Conservation (phyloP, 2,797 vertebrate species). For the Erpetoichthys calabaricus region DNA sequence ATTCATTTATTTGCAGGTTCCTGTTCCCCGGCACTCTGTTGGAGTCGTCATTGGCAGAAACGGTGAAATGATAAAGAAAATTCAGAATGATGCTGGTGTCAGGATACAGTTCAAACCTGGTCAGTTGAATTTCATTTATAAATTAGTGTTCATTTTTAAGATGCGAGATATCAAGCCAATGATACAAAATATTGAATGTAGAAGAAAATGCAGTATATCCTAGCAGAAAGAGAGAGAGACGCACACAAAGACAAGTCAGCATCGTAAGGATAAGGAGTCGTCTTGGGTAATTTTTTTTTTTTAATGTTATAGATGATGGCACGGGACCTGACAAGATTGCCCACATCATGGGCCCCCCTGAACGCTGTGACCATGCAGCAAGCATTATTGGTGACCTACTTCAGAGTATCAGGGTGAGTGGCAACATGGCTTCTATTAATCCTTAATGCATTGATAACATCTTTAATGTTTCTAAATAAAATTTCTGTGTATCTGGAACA, state of each 20-base stretch:
- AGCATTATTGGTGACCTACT: constrained; percentile 84
- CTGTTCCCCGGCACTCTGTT: constrained; percentile 83
- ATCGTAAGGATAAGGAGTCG: background rate
- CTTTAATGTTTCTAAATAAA: too few relatives aligned
- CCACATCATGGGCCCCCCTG: constrained; percentile 84
- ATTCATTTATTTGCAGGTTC: constrained; percentile 50
- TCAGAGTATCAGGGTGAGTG: constrained; percentile 68
- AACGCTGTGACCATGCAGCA: constrained; percentile 81
- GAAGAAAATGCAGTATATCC: too few relatives aligned
- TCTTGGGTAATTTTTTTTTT: background rate
- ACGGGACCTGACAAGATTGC: constrained; percentile 83
- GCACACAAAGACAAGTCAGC: background rate
- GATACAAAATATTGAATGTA: too few relatives aligned
- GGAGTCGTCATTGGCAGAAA: constrained; percentile 84
- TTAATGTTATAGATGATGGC: constrained; percentile 65
- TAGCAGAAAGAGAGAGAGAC: background rate
- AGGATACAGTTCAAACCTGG: constrained; percentile 96
- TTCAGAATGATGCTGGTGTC: constrained; percentile 85
- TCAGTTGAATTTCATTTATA: constrained; percentile 21
- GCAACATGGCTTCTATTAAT: too few relatives aligned
- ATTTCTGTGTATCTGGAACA: too few relatives aligned
- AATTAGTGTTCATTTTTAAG: too few relatives aligned
- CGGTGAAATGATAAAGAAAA: constrained; percentile 96
- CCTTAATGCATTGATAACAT: too few relatives aligned
- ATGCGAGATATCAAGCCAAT: too few relatives aligned